Percentiles rank a stretch among this genome's conserved stretches.
phyloP scores from a whole-genome alignment of 2,797 vertebrate genomes.

The Lepilemur septentrionalis region DNA sequence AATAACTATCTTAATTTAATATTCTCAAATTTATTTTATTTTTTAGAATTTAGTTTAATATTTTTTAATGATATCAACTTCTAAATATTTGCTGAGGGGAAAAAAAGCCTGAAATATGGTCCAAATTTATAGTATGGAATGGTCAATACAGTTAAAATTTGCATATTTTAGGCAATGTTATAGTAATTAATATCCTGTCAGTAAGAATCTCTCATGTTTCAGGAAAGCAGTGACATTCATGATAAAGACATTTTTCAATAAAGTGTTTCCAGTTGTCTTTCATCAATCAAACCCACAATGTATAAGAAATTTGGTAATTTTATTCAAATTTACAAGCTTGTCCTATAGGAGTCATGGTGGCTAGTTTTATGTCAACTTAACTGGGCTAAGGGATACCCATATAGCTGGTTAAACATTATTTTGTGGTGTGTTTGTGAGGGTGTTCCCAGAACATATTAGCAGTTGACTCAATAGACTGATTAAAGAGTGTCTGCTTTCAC shows the following conservation, averaged over 20 bases:
- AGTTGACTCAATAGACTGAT: neutral
- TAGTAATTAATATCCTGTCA: neutral
- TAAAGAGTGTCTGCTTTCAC: neutral
- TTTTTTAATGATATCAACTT: neutral
- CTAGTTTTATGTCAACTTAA: neutral
- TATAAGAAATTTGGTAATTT: neutral
- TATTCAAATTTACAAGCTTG: neutral
- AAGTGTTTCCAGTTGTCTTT: neutral
- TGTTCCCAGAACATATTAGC: neutral
- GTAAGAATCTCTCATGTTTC: neutral
- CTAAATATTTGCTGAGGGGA: neutral
- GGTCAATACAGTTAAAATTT: neutral
- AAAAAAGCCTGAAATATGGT: neutral
- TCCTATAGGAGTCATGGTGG: neutral
- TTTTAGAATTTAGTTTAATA: neutral
- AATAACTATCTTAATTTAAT: neutral
- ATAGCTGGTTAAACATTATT: neutral
- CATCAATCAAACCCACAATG: neutral
- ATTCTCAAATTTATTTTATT: neutral
- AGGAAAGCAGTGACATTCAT: neutral
- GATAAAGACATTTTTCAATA: neutral
- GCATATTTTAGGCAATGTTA: neutral
- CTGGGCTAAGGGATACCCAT: neutral
- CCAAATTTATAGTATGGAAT: neutral
- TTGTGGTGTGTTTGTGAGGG: neutral